Evolutionary conservation across 2,113 vertebrate species (phyloP).

Genomic region (Erythrocercus mccallii): DNA sequence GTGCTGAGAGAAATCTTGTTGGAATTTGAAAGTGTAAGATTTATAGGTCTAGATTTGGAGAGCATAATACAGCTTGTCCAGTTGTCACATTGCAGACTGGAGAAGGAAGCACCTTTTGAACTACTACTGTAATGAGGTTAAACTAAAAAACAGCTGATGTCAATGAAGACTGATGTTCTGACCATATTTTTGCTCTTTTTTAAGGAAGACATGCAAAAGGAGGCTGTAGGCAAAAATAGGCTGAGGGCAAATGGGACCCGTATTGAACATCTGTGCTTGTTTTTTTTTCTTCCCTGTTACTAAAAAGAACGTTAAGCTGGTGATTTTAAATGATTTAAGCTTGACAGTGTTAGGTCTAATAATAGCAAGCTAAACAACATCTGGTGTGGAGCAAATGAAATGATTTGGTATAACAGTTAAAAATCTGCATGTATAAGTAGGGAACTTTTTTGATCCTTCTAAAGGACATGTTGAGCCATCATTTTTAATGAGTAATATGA

Average conservation of each 20-base stretch:
- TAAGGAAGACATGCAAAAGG: not conserved
- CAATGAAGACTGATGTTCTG: not conserved
- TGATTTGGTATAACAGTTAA: not conserved
- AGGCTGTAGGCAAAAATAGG: not conserved
- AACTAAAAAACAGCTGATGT: not conserved
- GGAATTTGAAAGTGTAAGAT: not conserved
- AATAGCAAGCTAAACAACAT: conserved; percentile 15
- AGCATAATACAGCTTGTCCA: not conserved
- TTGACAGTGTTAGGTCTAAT: not conserved
- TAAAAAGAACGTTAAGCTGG: not conserved
- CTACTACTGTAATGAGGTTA: not conserved
- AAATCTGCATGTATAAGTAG: not conserved
- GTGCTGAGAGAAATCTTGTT: not conserved
- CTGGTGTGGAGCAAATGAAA: not conserved
- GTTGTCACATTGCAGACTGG: not conserved
- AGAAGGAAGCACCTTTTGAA: not conserved
- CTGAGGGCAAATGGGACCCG: not conserved
- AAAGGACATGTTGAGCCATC: not conserved
- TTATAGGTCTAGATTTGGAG: not conserved
- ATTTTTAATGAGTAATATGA: not conserved
- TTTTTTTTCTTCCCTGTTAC: not conserved
- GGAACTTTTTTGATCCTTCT: not conserved
- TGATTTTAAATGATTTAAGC: conserved; percentile 13
- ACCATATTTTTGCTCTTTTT: not conserved
- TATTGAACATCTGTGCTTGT: not conserved